phyloP scores from a whole-genome alignment of 2,797 vertebrate genomes.

The Karalla daura region DNA sequence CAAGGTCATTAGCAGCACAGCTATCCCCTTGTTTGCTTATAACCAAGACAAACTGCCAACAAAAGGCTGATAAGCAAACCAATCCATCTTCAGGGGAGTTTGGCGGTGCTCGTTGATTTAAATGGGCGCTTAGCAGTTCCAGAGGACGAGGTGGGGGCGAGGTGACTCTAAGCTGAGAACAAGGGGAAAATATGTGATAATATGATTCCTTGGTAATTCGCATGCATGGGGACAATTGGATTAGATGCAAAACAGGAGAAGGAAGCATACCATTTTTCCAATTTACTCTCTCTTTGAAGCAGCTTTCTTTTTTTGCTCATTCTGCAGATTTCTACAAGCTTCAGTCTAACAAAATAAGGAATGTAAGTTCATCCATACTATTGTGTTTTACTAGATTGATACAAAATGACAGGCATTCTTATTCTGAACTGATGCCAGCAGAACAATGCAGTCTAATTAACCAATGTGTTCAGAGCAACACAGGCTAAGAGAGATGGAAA shows the following conservation, averaged over 20 bases:
- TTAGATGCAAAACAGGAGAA: conserved; percentile 11
- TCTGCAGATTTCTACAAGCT: background rate
- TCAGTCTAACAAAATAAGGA: background rate
- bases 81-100: conserved; percentile 70
- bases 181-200: background rate
- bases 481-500: no score
- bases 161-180: conserved; percentile 6
- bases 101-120: conserved; percentile 62
- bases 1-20: conserved; percentile 74
- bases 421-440: no score
- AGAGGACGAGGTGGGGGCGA: conserved; percentile 45
- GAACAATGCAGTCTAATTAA: no score
- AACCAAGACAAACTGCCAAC: conserved; percentile 80
- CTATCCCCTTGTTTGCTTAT: conserved; percentile 51
- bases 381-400: no score
- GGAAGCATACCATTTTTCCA: background rate
- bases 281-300: background rate
- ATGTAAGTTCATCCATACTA: background rate
- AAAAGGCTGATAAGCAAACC: conserved; percentile 69
- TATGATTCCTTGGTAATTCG: conserved; percentile 3
- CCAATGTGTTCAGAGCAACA: no score
- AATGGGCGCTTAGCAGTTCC: conserved; percentile 60
- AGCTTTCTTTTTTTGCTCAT: background rate
- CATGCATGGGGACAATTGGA: background rate
- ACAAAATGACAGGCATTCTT: no score